phyloP scores from a whole-genome alignment of 1,140 invertebrate genomes.

The Heliconius himera region DNA sequence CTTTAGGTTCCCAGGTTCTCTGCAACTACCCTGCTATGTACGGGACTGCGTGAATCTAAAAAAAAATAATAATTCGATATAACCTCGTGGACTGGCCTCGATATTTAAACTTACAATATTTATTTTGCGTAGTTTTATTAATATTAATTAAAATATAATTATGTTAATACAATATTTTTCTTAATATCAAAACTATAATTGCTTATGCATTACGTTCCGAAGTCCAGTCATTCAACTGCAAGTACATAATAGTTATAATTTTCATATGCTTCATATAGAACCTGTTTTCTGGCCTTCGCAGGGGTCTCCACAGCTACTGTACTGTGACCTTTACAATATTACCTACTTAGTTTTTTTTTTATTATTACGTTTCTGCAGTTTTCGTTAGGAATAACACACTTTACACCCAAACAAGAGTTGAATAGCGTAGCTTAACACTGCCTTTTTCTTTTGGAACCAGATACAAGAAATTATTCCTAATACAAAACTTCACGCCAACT shows the following conservation, averaged over 20 bases:
- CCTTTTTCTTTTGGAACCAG: too few species aligned
- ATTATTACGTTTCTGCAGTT: neutral
- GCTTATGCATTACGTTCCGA: conserved; percentile 1
- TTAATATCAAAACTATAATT: neutral
- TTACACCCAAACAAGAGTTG: too few species aligned
- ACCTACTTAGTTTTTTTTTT: neutral
- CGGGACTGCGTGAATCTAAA: too few species aligned
- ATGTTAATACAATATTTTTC: neutral
- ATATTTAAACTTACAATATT: too few species aligned
- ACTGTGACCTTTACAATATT: conserved; percentile 8
- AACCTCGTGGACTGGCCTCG: too few species aligned
- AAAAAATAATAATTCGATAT: too few species aligned
- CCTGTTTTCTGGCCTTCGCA: conserved; percentile 43
- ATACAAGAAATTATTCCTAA: too few species aligned
- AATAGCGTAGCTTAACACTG: too few species aligned
- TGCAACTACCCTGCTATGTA: too few species aligned
- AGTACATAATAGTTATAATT: conserved; percentile 23
- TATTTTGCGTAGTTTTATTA: neutral
- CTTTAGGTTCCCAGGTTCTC: too few species aligned
- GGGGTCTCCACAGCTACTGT: conserved; percentile 32
- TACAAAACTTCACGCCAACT: too few species aligned
- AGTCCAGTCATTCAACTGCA: conserved; percentile 10
- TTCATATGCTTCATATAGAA: conserved; percentile 38
- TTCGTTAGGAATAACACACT: neutral
- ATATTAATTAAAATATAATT: neutral